Base-by-base conservation (phyloP, 2,888 invertebrate genomes). In the Copidosoma aretas region DNA sequence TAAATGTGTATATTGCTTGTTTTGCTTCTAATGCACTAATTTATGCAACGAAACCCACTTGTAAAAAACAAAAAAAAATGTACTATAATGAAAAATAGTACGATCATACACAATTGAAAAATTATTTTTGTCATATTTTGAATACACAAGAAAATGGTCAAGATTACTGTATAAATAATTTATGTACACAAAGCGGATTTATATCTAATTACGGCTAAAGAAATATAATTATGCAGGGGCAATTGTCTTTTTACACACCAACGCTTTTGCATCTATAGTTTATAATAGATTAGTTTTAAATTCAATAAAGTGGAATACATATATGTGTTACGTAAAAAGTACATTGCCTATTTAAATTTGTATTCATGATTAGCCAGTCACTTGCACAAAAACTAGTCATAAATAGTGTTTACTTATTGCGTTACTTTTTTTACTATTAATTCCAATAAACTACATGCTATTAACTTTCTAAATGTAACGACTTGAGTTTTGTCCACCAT, bases 151-250 rank as follows among this genome's bases (percentile, higher is more conserved):
- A 46, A 46, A 17, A 17, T 8, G 43, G 1, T 46, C 14, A 46
- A 46, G 43, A 46, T 3, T 10, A 17, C 12, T 14, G 25, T 3
- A 25, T 54, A 54, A 32, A 32, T 32, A 10, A n/a, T 25, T 24
- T 22, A 54, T 54, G n/a, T 54, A 54, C 54, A 54, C 54, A 22
- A 54, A 22, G 17, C 32, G 14, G 54, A 46, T 46, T 17, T 46
- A 46, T 15, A 46, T 46, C 4, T 46, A 46, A 17, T 46, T 46
- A 46, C 43, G 3, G 12, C 43, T 46, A 46, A 5, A 8, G 32
- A 8, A 32, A 8, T 32, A 46, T 12, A 15, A 46, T 46, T 8
- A 46, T 46, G 8, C 3, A 46, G 32, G 8, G 12, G 43, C 43
- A 46, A 46, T 46, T 12, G 17, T 46, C 17, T 46, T 46, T 46